Base-by-base conservation (phyloP, 2,113 vertebrate genomes). In the Tyto alba region DNA sequence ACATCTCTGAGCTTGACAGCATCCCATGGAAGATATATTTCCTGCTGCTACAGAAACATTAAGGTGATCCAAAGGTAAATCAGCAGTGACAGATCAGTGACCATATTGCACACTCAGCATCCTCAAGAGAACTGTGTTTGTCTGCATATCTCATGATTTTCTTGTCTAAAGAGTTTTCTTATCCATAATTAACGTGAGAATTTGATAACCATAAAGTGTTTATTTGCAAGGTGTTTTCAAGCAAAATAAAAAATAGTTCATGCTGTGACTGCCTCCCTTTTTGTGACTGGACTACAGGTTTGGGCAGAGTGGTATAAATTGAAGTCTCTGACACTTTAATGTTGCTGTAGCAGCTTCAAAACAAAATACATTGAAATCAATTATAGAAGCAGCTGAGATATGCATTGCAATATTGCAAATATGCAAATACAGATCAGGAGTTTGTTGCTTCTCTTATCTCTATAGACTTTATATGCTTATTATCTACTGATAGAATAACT, bases 1-100 rank as follows among this genome's bases (percentile, higher is more conserved):
- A 63, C 80, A 88, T 73, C 74, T 68, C 79, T 52, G 85, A 90
- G 67, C 79, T 43, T 71, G 90, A 77, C 84, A 91, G 89, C 89
- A 77, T 97, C 90, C 83, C 95, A 59, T 34, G 87, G 78, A 94
- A 98, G 96, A 97, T 94, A 18, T 90, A 96, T 97, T 98, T 97
- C 97, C 97, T 97, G 95, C 96, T 97, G 96, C 89, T 94, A 91
- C 93, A 59, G 92, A 95, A 97, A 89, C 91, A 96, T 92, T 97
- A 95, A 95, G 93, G 97, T 96, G 95, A 98, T 96, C 96, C 96
- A 97, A 96, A 97, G 96, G 96, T 96, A 96, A 97, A 98, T 97
- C 94, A 96, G 85, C 94, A 96, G 74, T 85, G 85, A 96, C 94
- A 97, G 60, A 92, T 94, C 89, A 85, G 76, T 94, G 95, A 95